phyloP scores from a whole-genome alignment of 2,888 invertebrate species.

The Erpobdella octoculata region DNA sequence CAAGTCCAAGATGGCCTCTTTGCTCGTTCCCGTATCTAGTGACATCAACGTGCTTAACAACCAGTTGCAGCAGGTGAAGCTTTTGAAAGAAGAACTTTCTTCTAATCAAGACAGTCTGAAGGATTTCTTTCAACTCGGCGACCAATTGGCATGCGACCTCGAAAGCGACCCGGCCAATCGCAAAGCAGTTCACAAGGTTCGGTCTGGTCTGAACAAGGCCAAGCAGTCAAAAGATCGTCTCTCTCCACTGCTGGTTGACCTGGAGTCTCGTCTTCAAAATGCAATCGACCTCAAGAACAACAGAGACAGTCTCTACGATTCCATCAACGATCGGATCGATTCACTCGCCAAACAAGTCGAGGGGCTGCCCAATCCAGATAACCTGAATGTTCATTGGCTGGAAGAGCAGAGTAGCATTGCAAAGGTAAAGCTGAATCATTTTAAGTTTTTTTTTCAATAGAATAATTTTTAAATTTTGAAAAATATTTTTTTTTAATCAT shows the following conservation, averaged over 20 bases:
- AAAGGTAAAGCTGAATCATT: background rate
- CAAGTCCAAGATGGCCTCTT: conserved; percentile 90
- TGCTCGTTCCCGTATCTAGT: conserved; percentile 86
- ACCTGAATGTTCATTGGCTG: conserved; percentile 3
- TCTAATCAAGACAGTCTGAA: conserved; percentile 82
- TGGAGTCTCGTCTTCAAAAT: background rate
- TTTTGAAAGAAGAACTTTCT: conserved; percentile 85
- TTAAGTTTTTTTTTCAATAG: no score
- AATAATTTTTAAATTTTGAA: no score
- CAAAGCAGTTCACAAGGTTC: background rate
- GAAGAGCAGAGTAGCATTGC: background rate
- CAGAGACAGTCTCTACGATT: background rate
- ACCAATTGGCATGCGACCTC: conserved; percentile 54
- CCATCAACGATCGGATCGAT: background rate
- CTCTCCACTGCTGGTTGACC: background rate
- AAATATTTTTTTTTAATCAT: no score
- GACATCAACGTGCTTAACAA: conserved; percentile 90
- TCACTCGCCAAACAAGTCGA: background rate
- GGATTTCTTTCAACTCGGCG: conserved; percentile 73
- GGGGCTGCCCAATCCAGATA: background rate
- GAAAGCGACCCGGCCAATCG: background rate
- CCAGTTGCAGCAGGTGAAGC: conserved; percentile 80
- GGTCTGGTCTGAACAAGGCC: background rate
- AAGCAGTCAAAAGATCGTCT: background rate
- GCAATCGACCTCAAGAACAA: conserved; percentile 5